Base-by-base conservation (phyloP, 2,888 invertebrate species). In the Idaea straminata region DNA sequence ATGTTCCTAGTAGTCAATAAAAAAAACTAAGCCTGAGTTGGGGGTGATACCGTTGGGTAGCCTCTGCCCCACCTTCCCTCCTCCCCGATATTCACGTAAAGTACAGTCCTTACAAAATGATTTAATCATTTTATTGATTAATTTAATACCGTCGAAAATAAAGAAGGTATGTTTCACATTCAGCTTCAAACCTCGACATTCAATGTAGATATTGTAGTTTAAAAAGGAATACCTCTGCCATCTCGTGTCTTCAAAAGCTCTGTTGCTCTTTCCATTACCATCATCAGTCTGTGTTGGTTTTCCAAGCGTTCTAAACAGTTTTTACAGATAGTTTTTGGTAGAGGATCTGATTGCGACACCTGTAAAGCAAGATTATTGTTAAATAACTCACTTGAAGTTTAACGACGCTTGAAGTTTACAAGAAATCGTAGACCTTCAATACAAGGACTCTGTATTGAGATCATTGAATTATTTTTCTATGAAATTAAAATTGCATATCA, bases 321-420 rank as follows among this genome's bases (percentile, higher is more conserved):
- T 78, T 93, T 93, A 80, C 95, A 95, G 64, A 95, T 94, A 38
- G 96, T 96, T 91, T 96, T 96, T 60, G 96, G 96, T 69, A 96
- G 84, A 63, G 95, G 94, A 85, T 95, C 95, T 73, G 94, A 93
- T 65, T 94, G 93, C 62, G 94, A 94, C 65, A 95, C 94, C 95
- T 95, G 82, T 62, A 91, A 84, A 59, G 5, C 35, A 58, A 68
- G 57, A 47, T 59, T 47, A 38, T 4, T 61, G 57, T 61, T 64
- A 25, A 15, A 47, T 38, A 15, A 7, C 13, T 47, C 47, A 7
- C 47, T 47, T 6, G 47, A 47, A 7, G 47, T 47, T 47, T 7
- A 47, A 47, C 13, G 7, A 47, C 47, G 10, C 13, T 47, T 47
- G n/a, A n/a, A 47, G 47, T 47, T n/a, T 47, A 47, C 10, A 47